Evolutionary conservation across 2,888 invertebrate species (phyloP).

Genomic region (Terebella lapidaria): DNA sequence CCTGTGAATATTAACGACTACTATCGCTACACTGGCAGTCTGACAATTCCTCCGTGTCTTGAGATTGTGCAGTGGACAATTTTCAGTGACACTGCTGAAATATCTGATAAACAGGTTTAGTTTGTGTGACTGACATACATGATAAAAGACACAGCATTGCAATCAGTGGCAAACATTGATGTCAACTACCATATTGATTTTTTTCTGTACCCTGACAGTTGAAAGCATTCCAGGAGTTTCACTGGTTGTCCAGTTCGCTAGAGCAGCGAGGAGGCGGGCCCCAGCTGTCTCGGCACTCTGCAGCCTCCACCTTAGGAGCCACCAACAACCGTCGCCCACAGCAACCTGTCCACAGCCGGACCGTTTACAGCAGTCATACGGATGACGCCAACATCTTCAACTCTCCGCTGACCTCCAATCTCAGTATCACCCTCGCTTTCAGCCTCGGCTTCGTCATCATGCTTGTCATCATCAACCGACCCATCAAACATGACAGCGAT

Average conservation of each 20-base stretch:
- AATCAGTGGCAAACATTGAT: too few species aligned
- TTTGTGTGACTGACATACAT: background rate
- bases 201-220: too few species aligned
- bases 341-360: slow-evolving; percentile 11
- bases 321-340: slow-evolving; percentile 2
- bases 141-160: too few species aligned
- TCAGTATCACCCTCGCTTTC: slow-evolving; percentile 17
- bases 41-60: slow-evolving; percentile 45
- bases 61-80: slow-evolving; percentile 43
- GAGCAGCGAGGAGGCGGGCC: too few species aligned
- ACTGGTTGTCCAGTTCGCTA: too few species aligned
- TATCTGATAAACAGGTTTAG: slow-evolving; percentile 22
- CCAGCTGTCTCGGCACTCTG: too few species aligned
- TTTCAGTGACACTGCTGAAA: slow-evolving; percentile 27
- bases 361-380: slow-evolving; percentile 11
- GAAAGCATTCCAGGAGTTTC: too few species aligned
- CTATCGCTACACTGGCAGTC: slow-evolving; percentile 39
- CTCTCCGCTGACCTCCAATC: background rate
- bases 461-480: slow-evolving; percentile 12
- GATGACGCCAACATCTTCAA: background rate
- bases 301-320: background rate
- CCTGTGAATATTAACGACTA: slow-evolving; percentile 30
- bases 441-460: slow-evolving; percentile 16
- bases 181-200: too few species aligned
- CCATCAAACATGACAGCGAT: background rate